Conservation (phyloP, 2,797 vertebrate species). For the Anisognathus igniventris region DNA sequence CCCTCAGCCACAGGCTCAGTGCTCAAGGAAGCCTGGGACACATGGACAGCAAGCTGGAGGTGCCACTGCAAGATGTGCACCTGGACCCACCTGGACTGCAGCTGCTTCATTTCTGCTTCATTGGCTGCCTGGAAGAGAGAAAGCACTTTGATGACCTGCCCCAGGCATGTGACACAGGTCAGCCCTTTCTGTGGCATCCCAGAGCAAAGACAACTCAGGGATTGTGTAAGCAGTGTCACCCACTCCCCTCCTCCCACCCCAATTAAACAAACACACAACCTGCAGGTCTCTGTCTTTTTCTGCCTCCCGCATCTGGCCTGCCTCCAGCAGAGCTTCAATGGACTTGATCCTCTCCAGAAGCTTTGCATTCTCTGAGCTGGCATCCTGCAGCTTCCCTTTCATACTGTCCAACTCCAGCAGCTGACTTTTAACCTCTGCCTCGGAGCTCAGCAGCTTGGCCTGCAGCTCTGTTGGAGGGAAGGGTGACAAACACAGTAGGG, state of each 20-base stretch:
- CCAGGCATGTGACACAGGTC: background rate
- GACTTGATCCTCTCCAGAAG: constrained; percentile 82
- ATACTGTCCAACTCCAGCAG: constrained; percentile 76
- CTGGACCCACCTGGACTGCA: constrained; percentile 79
- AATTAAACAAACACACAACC: background rate
- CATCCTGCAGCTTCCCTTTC: constrained; percentile 77
- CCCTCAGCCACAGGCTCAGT: background rate
- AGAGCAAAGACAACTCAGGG: background rate
- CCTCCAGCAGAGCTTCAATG: constrained; percentile 85
- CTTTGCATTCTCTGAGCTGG: constrained; percentile 77
- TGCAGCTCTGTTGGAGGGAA: constrained; percentile 77
- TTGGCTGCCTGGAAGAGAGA: constrained; percentile 68
- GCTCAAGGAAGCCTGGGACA: background rate
- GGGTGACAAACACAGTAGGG: background rate
- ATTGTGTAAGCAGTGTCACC: background rate
- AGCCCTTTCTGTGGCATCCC: background rate
- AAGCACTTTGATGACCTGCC: background rate
- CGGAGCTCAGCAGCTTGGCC: constrained; percentile 73
- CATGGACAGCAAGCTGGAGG: background rate
- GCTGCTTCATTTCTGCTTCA: constrained; percentile 75
- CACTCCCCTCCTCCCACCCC: background rate
- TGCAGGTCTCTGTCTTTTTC: constrained; percentile 68
- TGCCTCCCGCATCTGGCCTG: constrained; percentile 74
- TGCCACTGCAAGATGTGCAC: background rate
- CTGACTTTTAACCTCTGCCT: constrained; percentile 79